Evolutionary conservation across 1,140 invertebrate species (phyloP).

Genomic region (Coenobita brevimanus): DNA sequence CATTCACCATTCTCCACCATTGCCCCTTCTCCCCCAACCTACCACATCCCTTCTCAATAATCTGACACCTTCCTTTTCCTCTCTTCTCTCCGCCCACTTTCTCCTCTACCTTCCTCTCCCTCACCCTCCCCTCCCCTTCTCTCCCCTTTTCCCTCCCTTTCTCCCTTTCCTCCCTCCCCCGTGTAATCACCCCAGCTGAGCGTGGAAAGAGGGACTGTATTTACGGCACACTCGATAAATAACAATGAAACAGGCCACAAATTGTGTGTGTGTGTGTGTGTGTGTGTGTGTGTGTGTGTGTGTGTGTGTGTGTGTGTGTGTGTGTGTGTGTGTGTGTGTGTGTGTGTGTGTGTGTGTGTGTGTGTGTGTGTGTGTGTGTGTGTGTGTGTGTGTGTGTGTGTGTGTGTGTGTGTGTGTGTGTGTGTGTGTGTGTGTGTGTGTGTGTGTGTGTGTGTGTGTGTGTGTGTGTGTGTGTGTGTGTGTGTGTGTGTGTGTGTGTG

Average conservation of each 20-base stretch:
- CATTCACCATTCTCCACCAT: background rate
- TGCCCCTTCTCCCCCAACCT: background rate
- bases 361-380: background rate
- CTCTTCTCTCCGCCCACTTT: background rate
- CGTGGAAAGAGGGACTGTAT: too few species aligned
- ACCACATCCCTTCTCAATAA: background rate
- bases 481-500: too few species aligned
- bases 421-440: background rate
- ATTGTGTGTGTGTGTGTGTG: too few species aligned
- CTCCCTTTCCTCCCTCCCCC: too few species aligned
- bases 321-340: background rate
- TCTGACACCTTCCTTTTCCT: background rate
- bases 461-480: background rate
- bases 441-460: background rate
- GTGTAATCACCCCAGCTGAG: too few species aligned
- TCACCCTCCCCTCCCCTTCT: background rate
- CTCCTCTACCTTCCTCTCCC: background rate
- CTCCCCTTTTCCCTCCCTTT: too few species aligned
- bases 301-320: background rate
- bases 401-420: background rate
- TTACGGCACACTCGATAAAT: too few species aligned
- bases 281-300: background rate
- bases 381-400: background rate
- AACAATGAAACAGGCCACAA: too few species aligned
- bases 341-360: background rate